Evolutionary conservation across 2,113 vertebrate genomes (phyloP).

Genomic region (Sinocyclocheilus maitianheensis): DNA sequence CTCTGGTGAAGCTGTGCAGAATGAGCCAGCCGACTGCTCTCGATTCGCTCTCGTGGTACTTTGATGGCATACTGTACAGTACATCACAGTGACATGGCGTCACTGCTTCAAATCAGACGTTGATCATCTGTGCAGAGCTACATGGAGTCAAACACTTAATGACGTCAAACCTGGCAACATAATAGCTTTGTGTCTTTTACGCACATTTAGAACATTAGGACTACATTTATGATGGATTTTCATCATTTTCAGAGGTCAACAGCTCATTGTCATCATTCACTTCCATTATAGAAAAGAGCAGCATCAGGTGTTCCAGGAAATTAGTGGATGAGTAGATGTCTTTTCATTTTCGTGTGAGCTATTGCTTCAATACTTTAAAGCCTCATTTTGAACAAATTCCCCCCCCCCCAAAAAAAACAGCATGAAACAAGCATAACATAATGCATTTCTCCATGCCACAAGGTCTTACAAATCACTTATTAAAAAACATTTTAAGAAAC

Average conservation of each 20-base stretch:
- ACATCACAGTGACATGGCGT: too few species aligned
- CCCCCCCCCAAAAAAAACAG: neutral
- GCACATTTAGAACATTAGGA: too few species aligned
- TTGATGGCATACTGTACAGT: neutral
- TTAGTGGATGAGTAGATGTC: neutral
- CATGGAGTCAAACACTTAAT: too few species aligned
- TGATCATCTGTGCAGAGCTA: too few species aligned
- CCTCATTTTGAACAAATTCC: neutral
- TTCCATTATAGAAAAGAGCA: neutral
- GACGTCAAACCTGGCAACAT: too few species aligned
- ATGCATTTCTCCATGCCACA: neutral
- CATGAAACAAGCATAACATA: neutral
- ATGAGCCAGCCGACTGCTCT: neutral
- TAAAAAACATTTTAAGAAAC: neutral
- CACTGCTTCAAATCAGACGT: too few species aligned
- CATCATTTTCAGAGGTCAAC: too few species aligned
- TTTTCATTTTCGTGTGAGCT: neutral
- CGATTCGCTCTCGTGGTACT: neutral
- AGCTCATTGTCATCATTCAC: neutral
- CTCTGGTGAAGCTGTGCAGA: too few species aligned
- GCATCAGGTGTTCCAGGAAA: neutral
- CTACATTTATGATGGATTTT: too few species aligned
- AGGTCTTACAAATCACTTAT: conserved; percentile 8
- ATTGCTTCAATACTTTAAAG: neutral
- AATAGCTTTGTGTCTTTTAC: too few species aligned